Percentiles rank a stretch among this genome's conserved stretches.
phyloP scores from a whole-genome alignment of 2,888 invertebrate species.

The Noctua janthe region DNA sequence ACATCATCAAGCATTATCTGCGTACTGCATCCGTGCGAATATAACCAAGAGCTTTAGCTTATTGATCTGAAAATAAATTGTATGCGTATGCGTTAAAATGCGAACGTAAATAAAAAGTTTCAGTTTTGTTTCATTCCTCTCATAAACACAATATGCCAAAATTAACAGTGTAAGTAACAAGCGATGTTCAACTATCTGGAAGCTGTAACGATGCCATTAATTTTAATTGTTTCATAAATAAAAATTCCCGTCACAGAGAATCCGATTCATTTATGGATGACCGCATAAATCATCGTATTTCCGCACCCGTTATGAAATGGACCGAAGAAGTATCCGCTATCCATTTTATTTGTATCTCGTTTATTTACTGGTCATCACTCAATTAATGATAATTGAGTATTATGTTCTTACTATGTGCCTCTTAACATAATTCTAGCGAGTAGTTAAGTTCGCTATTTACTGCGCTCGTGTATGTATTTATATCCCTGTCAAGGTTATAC shows the following conservation, averaged over 20 bases:
- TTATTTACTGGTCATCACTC: conserved; percentile 66
- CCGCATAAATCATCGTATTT: conserved; percentile 69
- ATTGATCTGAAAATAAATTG: not conserved
- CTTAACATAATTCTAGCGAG: conserved; percentile 19
- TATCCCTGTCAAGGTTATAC: conserved; percentile 22
- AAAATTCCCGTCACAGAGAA: conserved; percentile 59
- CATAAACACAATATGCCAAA: conserved; percentile 25
- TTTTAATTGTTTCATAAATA: conserved; percentile 70
- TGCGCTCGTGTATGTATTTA: conserved; percentile 20
- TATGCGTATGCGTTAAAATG: not conserved
- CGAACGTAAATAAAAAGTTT: not conserved
- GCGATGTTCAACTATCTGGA: conserved; percentile 59
- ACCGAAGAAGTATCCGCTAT: conserved; percentile 60
- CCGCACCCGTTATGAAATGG: conserved; percentile 66
- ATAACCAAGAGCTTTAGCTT: not conserved
- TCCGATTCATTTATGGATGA: conserved; percentile 66
- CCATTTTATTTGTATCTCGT: conserved; percentile 60
- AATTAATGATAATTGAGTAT: conserved; percentile 61
- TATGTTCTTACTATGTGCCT: conserved; percentile 6
- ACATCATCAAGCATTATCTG: conserved; percentile 32
- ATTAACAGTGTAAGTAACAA: conserved; percentile 53
- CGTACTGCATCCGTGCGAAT: not conserved
- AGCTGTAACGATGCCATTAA: conserved; percentile 61
- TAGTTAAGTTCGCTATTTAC: conserved; percentile 22
- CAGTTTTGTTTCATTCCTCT: conserved; percentile 4